phyloP scores from a whole-genome alignment of 1,140 invertebrate genomes.

The Glomeris maerens region DNA sequence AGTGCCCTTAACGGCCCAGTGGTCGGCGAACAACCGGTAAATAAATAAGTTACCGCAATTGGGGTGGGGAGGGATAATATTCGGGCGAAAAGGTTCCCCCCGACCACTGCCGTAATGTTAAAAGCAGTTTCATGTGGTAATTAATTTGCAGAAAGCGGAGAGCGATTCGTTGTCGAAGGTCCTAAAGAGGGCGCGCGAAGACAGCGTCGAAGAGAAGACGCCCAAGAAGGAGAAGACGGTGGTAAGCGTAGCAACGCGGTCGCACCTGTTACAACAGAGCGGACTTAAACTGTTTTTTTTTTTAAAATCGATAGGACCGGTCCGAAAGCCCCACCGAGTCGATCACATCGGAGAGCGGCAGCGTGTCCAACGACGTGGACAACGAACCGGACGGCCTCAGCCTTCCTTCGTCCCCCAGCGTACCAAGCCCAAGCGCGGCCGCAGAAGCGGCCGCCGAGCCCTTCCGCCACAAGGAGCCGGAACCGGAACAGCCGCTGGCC shows the following conservation, averaged over 20 bases:
- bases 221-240: background rate
- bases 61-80: no score
- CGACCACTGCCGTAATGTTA: no score
- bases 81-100: no score
- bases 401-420: conserved; percentile 8
- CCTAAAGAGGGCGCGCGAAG: background rate
- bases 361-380: conserved; percentile 28
- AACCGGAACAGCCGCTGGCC: background rate
- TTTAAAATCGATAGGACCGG: conserved; percentile 17
- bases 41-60: no score
- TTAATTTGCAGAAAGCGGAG: background rate
- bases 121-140: no score
- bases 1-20: no score
- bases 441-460: background rate
- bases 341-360: conserved; percentile 27
- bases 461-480: background rate
- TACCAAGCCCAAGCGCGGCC: conserved; percentile 5
- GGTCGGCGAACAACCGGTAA: no score
- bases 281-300: conserved; percentile 29
- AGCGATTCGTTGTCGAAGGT: no score
- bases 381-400: conserved; percentile 17
- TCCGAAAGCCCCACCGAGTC: conserved; percentile 28
- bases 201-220: background rate
- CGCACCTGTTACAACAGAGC: no score
- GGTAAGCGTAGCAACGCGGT: background rate